Conservation (phyloP, 2,113 vertebrate species). For the Macquaria australasica region DNA sequence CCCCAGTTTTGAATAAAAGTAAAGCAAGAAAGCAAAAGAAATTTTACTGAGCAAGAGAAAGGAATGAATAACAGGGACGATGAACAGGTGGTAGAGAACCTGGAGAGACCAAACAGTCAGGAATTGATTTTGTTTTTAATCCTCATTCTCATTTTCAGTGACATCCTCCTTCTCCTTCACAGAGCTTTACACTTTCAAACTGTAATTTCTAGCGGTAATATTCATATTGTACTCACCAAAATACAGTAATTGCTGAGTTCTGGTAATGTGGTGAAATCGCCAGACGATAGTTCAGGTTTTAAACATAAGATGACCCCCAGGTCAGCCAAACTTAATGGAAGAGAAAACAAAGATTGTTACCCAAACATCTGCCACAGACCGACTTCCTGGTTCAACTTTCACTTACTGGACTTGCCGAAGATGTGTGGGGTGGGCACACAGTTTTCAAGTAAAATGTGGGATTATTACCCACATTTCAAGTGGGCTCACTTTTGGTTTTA, state of each 20-base stretch:
- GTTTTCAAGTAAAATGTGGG: background rate
- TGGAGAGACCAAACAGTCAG: background rate
- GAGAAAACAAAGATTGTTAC: background rate
- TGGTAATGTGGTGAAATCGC: background rate
- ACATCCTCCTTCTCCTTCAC: no score
- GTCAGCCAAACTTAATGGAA: background rate
- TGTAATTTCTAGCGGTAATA: background rate
- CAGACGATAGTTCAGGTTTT: background rate
- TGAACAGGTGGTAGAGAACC: background rate
- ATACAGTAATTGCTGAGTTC: background rate
- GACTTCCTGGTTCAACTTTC: background rate
- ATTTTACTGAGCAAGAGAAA: background rate
- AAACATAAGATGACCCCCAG: background rate
- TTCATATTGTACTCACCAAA: background rate
- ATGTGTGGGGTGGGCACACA: background rate
- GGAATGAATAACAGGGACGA: no score
- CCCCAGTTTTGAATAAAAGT: no score
- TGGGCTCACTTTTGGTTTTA: background rate
- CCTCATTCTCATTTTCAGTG: background rate
- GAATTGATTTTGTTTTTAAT: background rate
- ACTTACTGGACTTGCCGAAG: background rate
- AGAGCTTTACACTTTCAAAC: no score
- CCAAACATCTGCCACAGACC: background rate
- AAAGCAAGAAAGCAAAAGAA: background rate
- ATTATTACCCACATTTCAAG: background rate